These are phyloP conservation scores for Hipparchia semele DNA, from an alignment of 2,888 invertebrate species.

Conservation along the genomic window DNA sequence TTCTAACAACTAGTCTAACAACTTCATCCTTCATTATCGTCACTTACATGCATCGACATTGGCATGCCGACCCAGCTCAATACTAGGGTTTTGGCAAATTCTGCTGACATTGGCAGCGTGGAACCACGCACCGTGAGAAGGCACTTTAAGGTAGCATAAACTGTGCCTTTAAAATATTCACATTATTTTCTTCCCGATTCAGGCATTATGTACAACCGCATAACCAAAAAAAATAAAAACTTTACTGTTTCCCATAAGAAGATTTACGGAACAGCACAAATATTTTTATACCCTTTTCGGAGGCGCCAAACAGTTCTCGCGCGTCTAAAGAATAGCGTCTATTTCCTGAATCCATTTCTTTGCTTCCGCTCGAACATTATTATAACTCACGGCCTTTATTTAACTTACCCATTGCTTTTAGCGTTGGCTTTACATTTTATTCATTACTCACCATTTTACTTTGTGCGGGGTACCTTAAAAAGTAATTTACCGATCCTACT, in stretches of 20 bases:
- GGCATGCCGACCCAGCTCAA: too few relatives aligned
- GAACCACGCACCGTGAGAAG: background rate
- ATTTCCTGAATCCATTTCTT: conserved; percentile 66
- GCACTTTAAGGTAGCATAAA: conserved; percentile 16
- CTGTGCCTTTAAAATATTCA: conserved; percentile 12
- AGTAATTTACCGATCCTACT: too few relatives aligned
- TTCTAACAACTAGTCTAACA: too few relatives aligned
- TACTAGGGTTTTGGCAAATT: too few relatives aligned
- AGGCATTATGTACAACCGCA: background rate
- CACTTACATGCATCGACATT: too few relatives aligned
- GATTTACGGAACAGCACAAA: conserved; percentile 32
- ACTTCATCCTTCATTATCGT: too few relatives aligned
- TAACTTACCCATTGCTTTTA: conserved; percentile 46
- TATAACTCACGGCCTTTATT: conserved; percentile 62
- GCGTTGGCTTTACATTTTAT: conserved; percentile 24
- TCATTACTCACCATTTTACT: conserved; percentile 18
- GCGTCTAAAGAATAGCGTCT: conserved; percentile 63
- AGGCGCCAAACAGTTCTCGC: conserved; percentile 59
- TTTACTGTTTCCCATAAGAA: conserved; percentile 26
- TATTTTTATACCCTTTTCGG: conserved; percentile 40
- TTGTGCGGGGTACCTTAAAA: too few relatives aligned
- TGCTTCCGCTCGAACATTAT: conserved; percentile 64
- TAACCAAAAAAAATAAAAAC: conserved; percentile 21
- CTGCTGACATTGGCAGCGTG: too few relatives aligned
- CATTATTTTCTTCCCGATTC: conserved; percentile 13